Base-by-base conservation (phyloP, 2,888 invertebrate species). In the Hypselothyrea guttata region DNA sequence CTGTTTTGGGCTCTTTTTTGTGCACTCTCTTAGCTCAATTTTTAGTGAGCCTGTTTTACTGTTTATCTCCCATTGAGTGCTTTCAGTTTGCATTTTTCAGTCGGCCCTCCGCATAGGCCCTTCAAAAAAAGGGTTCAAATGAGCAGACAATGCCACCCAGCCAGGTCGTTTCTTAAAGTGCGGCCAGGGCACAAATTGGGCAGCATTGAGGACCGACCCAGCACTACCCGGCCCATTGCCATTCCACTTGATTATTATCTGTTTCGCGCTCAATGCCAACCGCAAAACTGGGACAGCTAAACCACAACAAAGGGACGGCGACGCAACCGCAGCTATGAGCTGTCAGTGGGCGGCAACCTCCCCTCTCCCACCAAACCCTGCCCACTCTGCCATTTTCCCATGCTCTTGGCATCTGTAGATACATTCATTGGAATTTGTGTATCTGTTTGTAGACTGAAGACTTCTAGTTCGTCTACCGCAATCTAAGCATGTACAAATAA, bases 11-110 rank as follows among this genome's bases (percentile, higher is more conserved):
- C 8, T 5, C 5, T 5, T n/a, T 2, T 7, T 16, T 16, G n/a
- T 16, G 18, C 5, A 15, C 15, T 16, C 13, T 33, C n/a, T 40
- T 56, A 42, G 31, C 35, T 47, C 41, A 46, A 48, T 60, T 54
- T 41, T 52, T 33, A 8, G 53, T 42, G 37, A n/a, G 18, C 40
- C 40, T 27, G 37, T 13, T 27, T 33, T 41, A 41, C 42, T 45
- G 65, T 75, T 74, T 74, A 73, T 77, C 68, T 62, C 45, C 57
- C 62, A 44, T 57, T 61, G 74, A 73, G 77, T 70, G 73, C 28
- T 61, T 37, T 18, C 48, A 64, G 46, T 18, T 59, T 33, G 45
- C 44, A 45, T 22, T 22, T 22, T 22, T 22, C n/a, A 5, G 22
- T 22, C 22, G 22, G 22, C 7, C 42, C 41, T 42, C 38, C 38